phyloP scores from a whole-genome alignment of 2,888 invertebrate genomes.

The Didymodactylos carnosus region DNA sequence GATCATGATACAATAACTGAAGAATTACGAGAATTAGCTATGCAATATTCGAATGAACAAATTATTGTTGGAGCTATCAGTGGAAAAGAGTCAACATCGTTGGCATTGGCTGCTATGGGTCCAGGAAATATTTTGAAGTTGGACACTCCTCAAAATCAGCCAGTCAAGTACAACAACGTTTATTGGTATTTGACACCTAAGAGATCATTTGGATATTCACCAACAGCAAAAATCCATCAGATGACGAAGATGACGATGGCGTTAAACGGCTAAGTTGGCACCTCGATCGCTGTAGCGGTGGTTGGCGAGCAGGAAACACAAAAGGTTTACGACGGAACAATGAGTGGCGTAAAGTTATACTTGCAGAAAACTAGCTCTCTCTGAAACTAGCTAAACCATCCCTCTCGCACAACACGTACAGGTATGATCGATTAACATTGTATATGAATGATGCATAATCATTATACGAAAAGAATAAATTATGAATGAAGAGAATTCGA shows the following conservation, averaged over 20 bases:
- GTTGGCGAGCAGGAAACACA: not conserved
- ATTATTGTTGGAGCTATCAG: not conserved
- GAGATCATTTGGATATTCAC: not conserved
- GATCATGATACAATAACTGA: not conserved
- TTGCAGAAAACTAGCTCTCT: too few species aligned
- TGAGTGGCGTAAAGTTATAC: not conserved
- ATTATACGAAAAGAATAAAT: too few species aligned
- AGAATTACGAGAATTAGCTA: not conserved
- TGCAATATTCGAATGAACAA: not conserved
- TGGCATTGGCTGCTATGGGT: not conserved
- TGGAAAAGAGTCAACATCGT: too few species aligned
- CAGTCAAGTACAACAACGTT: not conserved
- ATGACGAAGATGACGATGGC: not conserved
- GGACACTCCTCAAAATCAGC: not conserved
- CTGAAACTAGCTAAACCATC: too few species aligned
- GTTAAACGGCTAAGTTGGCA: not conserved
- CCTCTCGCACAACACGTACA: too few species aligned
- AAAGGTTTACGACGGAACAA: not conserved
- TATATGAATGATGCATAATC: too few species aligned
- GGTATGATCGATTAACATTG: too few species aligned
- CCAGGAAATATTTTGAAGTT: not conserved
- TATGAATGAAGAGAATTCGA: too few species aligned
- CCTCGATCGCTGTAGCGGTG: not conserved
- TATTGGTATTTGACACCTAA: not conserved
- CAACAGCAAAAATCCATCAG: not conserved